Base-by-base conservation (phyloP, 2,888 invertebrate genomes). In the Chouioia cunea region DNA sequence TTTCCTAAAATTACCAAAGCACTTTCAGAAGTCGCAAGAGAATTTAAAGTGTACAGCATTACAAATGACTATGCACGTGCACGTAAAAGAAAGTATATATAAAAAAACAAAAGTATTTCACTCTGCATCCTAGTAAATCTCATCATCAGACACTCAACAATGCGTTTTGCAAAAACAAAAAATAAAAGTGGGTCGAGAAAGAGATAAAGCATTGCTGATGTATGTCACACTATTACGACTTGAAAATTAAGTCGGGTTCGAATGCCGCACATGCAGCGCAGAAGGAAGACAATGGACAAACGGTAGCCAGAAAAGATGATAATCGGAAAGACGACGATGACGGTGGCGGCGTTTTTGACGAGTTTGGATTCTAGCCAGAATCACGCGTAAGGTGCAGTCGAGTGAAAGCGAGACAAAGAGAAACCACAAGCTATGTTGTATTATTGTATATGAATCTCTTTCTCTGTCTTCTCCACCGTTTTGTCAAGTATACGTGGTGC, bases 171-270 rank as follows among this genome's bases (percentile, higher is more conserved):
- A 23, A 36, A 27, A 27, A 15, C 23, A 27, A n/a, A 20, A 36
- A 52, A 18, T 36, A 27, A 36, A 36, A 36, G 36, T 36, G 1
- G 62, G 62, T 50, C 43, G 18, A n/a, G 52, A 43, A 62, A 62
- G 62, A 56, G 16, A 44, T 18, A 47, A 23, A 58, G 47, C 22
- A 47, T 6, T 3, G 23, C 18, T 15, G 18, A 12, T 46, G 14
- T 6, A 6, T 47, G 56, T 65, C 22, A 65, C 56, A 56, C 36
- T 64, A 27, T 56, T 48, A 16, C n/a, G 36, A 4, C 64, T 47
- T 8, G n/a, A 56, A 65, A 65, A 65, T 65, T 47, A 65, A 56
- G 18, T 65, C 47, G 47, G 47, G 56, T 65, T 65, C 57, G 65
- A 56, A 36, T 10, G 36, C 36, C 12, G 36, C 36, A 6, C 6